These are phyloP conservation scores for Drosophila phalerata DNA, from an alignment of 2,888 invertebrate species.

Conservation along the genomic window DNA sequence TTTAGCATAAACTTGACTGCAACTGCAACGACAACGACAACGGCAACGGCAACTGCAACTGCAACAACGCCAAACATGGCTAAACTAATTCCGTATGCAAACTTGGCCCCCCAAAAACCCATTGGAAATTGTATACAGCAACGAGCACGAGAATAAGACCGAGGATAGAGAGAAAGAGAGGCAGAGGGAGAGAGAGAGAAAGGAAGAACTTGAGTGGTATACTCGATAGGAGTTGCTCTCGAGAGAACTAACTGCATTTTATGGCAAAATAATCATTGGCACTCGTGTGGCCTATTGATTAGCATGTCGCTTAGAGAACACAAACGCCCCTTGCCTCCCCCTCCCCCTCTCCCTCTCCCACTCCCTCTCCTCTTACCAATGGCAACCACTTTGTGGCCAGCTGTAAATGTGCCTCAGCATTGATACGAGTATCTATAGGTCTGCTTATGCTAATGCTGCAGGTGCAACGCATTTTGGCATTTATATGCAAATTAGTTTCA, in stretches of 20 bases:
- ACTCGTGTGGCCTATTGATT: slow-evolving; percentile 81
- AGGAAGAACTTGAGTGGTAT: slow-evolving; percentile 8
- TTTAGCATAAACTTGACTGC: slow-evolving; percentile 74
- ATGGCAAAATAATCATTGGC: slow-evolving; percentile 79
- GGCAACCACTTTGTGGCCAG: slow-evolving; percentile 1
- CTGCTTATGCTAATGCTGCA: slow-evolving; percentile 74
- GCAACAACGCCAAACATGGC: slow-evolving; percentile 70
- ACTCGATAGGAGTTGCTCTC: slow-evolving; percentile 39
- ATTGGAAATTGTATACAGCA: slow-evolving; percentile 63
- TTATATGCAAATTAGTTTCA: slow-evolving; percentile 76
- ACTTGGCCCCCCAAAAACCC: slow-evolving; percentile 73
- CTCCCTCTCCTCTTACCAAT: too few species aligned
- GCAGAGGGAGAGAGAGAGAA: slow-evolving; percentile 1
- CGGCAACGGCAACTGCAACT: slow-evolving; percentile 45
- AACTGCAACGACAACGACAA: slow-evolving; percentile 49
- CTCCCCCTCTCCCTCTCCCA: too few species aligned
- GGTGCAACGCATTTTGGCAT: slow-evolving; percentile 76
- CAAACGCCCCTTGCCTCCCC: not conserved
- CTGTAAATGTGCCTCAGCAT: slow-evolving; percentile 26
- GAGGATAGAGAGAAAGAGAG: not conserved
- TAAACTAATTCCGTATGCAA: slow-evolving; percentile 77
- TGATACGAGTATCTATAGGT: slow-evolving; percentile 37
- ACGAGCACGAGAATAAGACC: slow-evolving; percentile 7
- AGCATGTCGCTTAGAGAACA: slow-evolving; percentile 60
- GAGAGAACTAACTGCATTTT: slow-evolving; percentile 75